Base-by-base conservation (phyloP, 64 coral and sea anemone species). In the Montipora efflorescens region DNA sequence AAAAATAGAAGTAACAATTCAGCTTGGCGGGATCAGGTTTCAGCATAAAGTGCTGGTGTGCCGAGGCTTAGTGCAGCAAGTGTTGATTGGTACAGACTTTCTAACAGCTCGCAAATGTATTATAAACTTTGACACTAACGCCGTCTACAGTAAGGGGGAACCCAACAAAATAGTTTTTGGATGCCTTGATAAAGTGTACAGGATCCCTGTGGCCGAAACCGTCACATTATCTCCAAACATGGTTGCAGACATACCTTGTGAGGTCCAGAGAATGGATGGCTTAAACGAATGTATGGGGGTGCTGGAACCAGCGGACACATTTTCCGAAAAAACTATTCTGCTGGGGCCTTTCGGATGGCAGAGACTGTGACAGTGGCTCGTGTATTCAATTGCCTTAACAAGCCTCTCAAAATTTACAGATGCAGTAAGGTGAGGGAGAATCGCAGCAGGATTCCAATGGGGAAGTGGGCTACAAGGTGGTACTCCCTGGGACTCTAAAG, bases 41-140 rank as follows among this genome's bases (percentile, higher is more conserved):
- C 7, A 48, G 36, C 72, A 93, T 71, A 64, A 43, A 46, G 81
- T 93, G 48, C 84, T 78, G 4, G 83, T 93, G 11, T 87, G 83
- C 13, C 76, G 74, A 18, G 91, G 19, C 18, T 67, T 87, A 9
- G 51, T 61, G 0, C 75, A 79, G 61, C 82, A 93, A 47, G 67
- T 88, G 59, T 83, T 88, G 4, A 67, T 93, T 67, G 61, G 91
- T 7, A 73, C 76, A 43, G 83, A 93, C 50, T 78, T 79, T 67
- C 59, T 93, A 20, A 68, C 67, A 50, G 14, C 81, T 5, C 79
- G 87, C 91, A 93, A 78, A 47, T 87, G 80, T 76, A 74, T 93
- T 15, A 74, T 93, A 6, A 87, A 85, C 82, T 85, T 85, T 64
- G 50, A 57, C 36, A 67, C 14, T 36, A 67, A 61, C 47, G 47